Conservation (phyloP, 2,888 invertebrate species). For the Machimus atricapillus region DNA sequence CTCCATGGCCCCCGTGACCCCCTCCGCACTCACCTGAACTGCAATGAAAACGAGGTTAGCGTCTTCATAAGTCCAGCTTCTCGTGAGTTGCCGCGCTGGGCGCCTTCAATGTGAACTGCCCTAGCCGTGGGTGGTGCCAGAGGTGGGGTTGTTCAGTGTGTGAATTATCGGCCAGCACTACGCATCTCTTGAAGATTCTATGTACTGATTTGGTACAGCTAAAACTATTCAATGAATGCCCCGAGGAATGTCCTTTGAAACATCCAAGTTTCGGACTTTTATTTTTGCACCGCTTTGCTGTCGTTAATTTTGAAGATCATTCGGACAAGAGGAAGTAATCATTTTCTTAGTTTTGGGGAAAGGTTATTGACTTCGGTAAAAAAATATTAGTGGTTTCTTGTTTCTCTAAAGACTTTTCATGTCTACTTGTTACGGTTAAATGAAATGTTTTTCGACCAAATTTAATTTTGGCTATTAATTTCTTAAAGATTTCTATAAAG, state of each 20-base stretch:
- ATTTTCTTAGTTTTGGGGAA: background rate
- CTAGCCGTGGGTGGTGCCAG: background rate
- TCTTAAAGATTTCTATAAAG: too few species aligned
- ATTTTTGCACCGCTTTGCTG: background rate
- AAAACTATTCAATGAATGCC: conserved; percentile 14
- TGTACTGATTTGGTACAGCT: background rate
- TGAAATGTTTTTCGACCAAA: background rate
- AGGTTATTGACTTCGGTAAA: background rate
- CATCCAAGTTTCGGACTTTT: background rate
- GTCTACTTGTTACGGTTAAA: background rate
- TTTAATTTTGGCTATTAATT: too few species aligned
- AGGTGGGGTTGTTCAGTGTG: background rate
- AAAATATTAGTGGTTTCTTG: background rate
- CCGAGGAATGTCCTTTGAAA: background rate
- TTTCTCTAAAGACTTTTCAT: background rate
- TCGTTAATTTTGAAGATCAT: background rate
- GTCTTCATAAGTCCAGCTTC: background rate
- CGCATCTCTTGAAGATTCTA: background rate
- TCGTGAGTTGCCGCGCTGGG: background rate
- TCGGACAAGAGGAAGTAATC: background rate
- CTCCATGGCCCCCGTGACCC: background rate
- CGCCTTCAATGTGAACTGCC: background rate
- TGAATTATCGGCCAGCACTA: background rate
- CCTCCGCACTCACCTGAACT: background rate
- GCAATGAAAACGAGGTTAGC: background rate